These are phyloP conservation scores for Apotomis turbidana DNA, from an alignment of 2,888 invertebrate genomes.

Conservation along the genomic window DNA sequence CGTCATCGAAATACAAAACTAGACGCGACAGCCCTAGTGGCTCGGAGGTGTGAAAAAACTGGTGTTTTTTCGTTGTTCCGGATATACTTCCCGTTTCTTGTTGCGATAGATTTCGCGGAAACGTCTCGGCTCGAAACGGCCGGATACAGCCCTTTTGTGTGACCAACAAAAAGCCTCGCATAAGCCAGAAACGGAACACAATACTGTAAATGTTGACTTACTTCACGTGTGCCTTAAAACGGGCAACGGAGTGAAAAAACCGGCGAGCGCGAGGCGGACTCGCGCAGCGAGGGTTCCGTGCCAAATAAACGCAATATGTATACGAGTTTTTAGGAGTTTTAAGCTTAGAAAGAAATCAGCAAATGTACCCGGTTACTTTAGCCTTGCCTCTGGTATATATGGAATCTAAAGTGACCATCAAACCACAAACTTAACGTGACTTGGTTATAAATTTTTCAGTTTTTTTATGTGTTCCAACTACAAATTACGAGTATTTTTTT, in stretches of 20 bases:
- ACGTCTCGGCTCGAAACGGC: slow-evolving; percentile 64
- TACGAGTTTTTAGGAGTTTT: too few relatives aligned
- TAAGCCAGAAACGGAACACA: slow-evolving; percentile 53
- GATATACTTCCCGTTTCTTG: slow-evolving; percentile 81
- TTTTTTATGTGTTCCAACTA: too few relatives aligned
- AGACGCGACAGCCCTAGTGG: slow-evolving; percentile 55
- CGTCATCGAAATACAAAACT: neutral
- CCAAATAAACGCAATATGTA: too few relatives aligned
- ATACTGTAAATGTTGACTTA: slow-evolving; percentile 73
- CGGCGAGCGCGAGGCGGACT: neutral
- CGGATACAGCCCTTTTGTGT: slow-evolving; percentile 81
- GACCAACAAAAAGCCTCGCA: slow-evolving; percentile 66
- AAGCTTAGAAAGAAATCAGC: too few relatives aligned
- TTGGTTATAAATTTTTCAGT: too few relatives aligned
- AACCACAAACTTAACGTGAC: too few relatives aligned
- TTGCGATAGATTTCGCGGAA: slow-evolving; percentile 80
- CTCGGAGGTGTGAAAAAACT: slow-evolving; percentile 63
- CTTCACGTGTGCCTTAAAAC: slow-evolving; percentile 54
- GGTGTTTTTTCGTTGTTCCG: slow-evolving; percentile 75
- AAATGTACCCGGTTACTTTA: too few relatives aligned
- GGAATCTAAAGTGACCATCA: too few relatives aligned
- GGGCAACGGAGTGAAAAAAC: slow-evolving; percentile 41
- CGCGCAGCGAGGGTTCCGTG: too few relatives aligned
- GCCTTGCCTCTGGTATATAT: too few relatives aligned
- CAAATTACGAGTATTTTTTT: too few relatives aligned